phyloP scores from a whole-genome alignment of 2,888 invertebrate genomes.

The Agrotis ipsilon region DNA sequence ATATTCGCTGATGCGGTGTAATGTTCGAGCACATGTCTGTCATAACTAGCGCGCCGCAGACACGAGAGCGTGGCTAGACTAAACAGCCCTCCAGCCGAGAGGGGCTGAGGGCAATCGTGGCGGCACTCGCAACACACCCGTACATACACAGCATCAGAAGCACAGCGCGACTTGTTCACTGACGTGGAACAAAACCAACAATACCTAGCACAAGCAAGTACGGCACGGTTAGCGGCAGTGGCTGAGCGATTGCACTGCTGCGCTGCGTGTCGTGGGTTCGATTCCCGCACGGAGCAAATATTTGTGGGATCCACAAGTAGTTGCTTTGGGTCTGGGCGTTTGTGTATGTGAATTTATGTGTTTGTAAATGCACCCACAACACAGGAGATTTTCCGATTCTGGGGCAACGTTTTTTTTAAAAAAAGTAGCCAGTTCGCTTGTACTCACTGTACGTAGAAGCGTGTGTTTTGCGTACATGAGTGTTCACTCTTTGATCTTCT shows the following conservation, averaged over 20 bases:
- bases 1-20: constrained; percentile 20
- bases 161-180: not conserved
- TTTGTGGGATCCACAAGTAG: too few relatives aligned
- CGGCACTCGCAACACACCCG: not conserved
- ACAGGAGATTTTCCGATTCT: too few relatives aligned
- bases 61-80: constrained; percentile 35
- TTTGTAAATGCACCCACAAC: too few relatives aligned
- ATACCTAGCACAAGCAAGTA: too few relatives aligned
- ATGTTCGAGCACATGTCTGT: constrained; percentile 13
- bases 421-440: too few relatives aligned
- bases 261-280: too few relatives aligned
- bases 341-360: too few relatives aligned
- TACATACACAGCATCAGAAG: not conserved
- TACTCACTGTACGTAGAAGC: not conserved
- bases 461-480: not conserved
- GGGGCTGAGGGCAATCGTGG: constrained; percentile 28
- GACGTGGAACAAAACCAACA: not conserved
- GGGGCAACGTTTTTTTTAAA: too few relatives aligned
- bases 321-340: too few relatives aligned
- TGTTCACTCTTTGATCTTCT: not conserved
- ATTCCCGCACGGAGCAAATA: too few relatives aligned
- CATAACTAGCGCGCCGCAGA: constrained; percentile 2
- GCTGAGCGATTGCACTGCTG: too few relatives aligned
- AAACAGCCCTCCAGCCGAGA: constrained; percentile 33
- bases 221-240: too few relatives aligned